Evolutionary conservation across 2,888 invertebrate species (phyloP), one percentile per base, ranked within the genome.

Genomic region (Catocala sponsa): DNA sequence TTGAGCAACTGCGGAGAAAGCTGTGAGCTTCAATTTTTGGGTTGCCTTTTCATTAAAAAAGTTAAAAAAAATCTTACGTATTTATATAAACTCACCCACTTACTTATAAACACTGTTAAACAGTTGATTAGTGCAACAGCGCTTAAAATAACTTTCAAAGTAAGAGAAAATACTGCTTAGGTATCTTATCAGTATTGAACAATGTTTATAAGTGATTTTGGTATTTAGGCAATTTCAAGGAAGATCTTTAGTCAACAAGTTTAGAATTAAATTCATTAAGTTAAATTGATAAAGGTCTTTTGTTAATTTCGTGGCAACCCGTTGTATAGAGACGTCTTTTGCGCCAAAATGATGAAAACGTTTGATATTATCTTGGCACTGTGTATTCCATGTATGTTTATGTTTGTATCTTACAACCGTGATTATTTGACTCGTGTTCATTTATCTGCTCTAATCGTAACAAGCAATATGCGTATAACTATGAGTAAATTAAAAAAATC

Each of bases 1-100:
- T 94, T 92, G 93, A 92, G 92, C 93, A 92, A 91, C 87, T 89
- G 93, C 87, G 78, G 87, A 88, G 90, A 91, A 91, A 94, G 93
- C 94, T 94, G 94, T 93, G 93, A 92, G 93, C 91, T 88, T 86
- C 75, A 84, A 79, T 81, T 79, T 74, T 78, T 74, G 87, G 90
- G 91, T 88, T 92, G 91, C 91, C 92, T 84, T 57, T 63, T 50
- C 12, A 62, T 63, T 63, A 59, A 49, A 42, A 10, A 12, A 52
- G 7, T 56, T 35, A 13, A 5, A 42, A 54, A 54, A 47, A 13
- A 15, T 38, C n/a, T 60, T 46, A 50, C 11, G 5, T 47, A 52
- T 48, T 48, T 35, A 32, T 35, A 59, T n/a, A 49, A 0, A 48
- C 11, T 47, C 6, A 15, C 46, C 15, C 15, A 15, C 7, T 9